These are phyloP conservation scores for Gyps fulvus DNA, from an alignment of 2,113 vertebrate species.

Conservation along the genomic window DNA sequence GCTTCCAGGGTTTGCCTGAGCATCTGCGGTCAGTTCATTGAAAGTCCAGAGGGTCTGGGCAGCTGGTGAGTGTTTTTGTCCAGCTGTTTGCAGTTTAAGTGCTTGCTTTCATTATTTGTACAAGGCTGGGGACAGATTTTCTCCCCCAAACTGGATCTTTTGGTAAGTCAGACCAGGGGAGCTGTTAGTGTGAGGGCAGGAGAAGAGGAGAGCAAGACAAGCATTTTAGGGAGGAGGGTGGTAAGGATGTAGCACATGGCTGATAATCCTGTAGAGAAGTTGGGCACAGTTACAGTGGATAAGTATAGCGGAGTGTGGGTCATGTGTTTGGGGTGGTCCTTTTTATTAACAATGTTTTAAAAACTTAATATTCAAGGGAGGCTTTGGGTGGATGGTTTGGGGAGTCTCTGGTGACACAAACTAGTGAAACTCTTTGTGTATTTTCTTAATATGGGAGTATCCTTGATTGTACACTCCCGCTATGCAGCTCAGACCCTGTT, in stretches of 20 bases:
- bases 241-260: not conserved
- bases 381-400: not conserved
- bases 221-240: not conserved
- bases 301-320: not conserved
- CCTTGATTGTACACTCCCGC: not conserved
- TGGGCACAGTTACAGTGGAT: not conserved
- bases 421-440: not conserved
- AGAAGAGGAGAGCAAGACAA: not conserved
- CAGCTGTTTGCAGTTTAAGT: not conserved
- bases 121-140: not conserved
- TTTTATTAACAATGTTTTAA: not conserved
- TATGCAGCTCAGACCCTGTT: not conserved
- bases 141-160: not conserved
- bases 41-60: not conserved
- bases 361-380: not conserved
- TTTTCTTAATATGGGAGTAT: not conserved
- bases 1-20: not conserved
- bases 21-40: not conserved
- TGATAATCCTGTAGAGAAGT: not conserved
- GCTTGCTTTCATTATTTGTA: not conserved
- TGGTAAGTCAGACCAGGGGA: not conserved
- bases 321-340: accelerated
- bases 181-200: not conserved
- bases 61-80: not conserved
- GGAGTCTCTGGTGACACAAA: not conserved